Evolutionary conservation across 2,113 vertebrate species (phyloP).

Genomic region (Thryonomys swinderianus): DNA sequence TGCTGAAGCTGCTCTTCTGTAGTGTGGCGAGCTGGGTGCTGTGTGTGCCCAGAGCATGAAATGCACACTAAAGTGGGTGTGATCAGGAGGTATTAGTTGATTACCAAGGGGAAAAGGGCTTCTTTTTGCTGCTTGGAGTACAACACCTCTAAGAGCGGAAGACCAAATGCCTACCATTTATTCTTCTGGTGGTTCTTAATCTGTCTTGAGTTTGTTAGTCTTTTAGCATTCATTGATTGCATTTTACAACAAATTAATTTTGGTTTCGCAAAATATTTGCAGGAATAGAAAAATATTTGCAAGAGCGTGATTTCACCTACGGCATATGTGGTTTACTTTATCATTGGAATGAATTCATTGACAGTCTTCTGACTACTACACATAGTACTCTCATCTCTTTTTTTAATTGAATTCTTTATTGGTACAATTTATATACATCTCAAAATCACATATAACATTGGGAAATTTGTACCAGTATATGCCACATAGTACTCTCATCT

Average conservation of each 20-base stretch:
- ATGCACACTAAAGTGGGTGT: neutral
- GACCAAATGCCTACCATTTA: neutral
- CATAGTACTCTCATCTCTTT: neutral
- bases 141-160: neutral
- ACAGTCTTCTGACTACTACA: neutral
- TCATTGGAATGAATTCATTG: constrained; percentile 39
- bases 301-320: constrained; percentile 31
- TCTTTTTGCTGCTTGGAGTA: neutral
- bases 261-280: neutral
- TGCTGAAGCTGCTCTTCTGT: neutral
- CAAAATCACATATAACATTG: too few relatives aligned
- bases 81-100: constrained; percentile 13
- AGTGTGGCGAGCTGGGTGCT: neutral
- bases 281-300: neutral
- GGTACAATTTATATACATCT: too few relatives aligned
- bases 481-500: neutral
- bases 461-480: too few relatives aligned
- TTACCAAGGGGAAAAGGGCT: neutral
- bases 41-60: neutral
- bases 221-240: constrained; percentile 50
- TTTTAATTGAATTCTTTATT: too few relatives aligned
- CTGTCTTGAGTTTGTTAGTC: constrained; percentile 32
- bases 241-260: constrained; percentile 65
- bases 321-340: constrained; percentile 8
- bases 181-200: neutral